Base-by-base conservation (phyloP, 2,797 vertebrate genomes). In the Takifugu rubripes region DNA sequence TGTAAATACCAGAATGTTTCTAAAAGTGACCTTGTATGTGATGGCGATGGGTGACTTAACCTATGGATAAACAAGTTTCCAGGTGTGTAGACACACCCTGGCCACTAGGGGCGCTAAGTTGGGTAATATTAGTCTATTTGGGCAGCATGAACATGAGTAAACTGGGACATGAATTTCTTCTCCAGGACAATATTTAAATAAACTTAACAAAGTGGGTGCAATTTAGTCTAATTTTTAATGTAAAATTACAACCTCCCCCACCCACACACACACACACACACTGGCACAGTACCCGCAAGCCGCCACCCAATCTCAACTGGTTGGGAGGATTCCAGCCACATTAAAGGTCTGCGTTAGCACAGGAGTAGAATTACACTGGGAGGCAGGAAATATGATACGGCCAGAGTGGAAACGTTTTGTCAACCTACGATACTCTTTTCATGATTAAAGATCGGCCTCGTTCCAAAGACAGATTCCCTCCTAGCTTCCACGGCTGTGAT, bases 351-450 rank as follows among this genome's bases (percentile, higher is more conserved):
- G 85, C 83, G 78, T 84, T 87, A 87, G 85, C 84, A 71, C 73
- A 46, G 63, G 87, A 70, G 72, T 91, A 89, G 77, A 89, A 90
- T 91, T 91, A 88, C 89, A 86, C 87, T 82, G 78, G 68, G 76
- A 86, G 67, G 78, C 58, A 78, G 78, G 89, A 90, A 89, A 91
- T 88, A 65, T 70, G 84, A 91, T 84, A 77, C 57, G 54, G 56
- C 48, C 21, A 29, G 42, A 76, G 61, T 25, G 25, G 56, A 51
- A 84, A 78, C 77, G 78, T 85, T 87, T 85, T 87, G 84, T 85
- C 82, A 79, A 44, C 67, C 59, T 69, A 59, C 36, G 75, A 80
- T 76, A 75, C 79, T 68, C 70, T 79, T 68, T 57, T 79, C 63
- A 71, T 68, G 74, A 80, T 86, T 70, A 85, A 82, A 70, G 58